Conservation (phyloP, 2,113 vertebrate genomes). For the Vulpes ferrilata region DNA sequence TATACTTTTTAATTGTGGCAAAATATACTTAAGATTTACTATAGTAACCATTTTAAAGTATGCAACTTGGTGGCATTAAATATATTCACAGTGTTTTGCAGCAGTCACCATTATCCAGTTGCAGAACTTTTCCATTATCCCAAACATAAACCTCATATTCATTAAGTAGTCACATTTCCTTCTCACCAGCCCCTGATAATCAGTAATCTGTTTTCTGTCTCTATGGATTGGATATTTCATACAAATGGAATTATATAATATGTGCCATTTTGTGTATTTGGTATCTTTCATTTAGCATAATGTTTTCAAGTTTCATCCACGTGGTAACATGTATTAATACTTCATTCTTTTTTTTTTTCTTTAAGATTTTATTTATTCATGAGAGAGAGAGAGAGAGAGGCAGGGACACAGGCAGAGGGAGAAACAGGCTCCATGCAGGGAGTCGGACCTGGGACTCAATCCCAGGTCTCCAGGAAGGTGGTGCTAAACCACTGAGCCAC, state of each 20-base stretch:
- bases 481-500: too few relatives aligned
- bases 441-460: too few relatives aligned
- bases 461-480: too few relatives aligned
- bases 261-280: not conserved
- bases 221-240: not conserved
- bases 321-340: not conserved
- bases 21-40: not conserved
- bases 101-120: not conserved
- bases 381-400: too few relatives aligned
- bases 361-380: too few relatives aligned
- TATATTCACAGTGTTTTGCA: not conserved
- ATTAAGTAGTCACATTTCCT: not conserved
- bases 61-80: not conserved
- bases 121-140: not conserved
- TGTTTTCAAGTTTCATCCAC: not conserved
- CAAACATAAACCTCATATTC: not conserved
- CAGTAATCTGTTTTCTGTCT: not conserved
- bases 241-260: not conserved
- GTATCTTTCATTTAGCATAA: slow-evolving; percentile 16
- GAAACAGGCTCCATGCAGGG: too few relatives aligned
- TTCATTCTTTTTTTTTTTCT: slow-evolving; percentile 11
- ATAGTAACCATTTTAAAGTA: not conserved
- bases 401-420: too few relatives aligned
- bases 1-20: not conserved
- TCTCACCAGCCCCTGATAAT: not conserved